These are phyloP conservation scores for Pseudomyrmex sp. DNA, from an alignment of 1,140 invertebrate genomes.

Conservation along the genomic window DNA sequence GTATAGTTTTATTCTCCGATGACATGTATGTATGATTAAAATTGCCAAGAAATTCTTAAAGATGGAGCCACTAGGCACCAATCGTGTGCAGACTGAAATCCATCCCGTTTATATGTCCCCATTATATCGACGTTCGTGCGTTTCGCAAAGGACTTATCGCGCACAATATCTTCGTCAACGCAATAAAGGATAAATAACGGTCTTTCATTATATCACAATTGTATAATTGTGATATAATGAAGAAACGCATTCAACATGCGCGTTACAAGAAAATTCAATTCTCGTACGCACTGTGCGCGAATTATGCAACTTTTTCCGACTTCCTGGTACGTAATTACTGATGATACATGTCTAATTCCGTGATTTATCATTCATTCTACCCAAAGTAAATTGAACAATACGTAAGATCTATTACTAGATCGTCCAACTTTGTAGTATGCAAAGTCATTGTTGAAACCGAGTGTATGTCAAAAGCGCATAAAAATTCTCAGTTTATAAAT, in stretches of 20 bases:
- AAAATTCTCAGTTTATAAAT: too few species aligned
- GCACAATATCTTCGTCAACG: not conserved
- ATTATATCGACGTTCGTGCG: not conserved
- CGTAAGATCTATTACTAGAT: not conserved
- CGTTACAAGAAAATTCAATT: constrained; percentile 25
- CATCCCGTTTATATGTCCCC: not conserved
- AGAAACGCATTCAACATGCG: not conserved
- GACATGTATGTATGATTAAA: not conserved
- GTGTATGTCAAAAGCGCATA: too few species aligned
- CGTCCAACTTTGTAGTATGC: too few species aligned
- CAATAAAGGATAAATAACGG: constrained; percentile 28
- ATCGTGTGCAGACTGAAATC: constrained; percentile 5
- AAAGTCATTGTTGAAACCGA: too few species aligned
- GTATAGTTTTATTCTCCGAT: not conserved
- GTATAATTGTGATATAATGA: not conserved
- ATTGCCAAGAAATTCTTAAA: constrained; percentile 13
- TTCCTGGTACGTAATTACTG: constrained; percentile 8
- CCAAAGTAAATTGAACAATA: constrained; percentile 11
- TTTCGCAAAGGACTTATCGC: not conserved
- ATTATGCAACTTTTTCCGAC: not conserved
- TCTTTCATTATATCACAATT: constrained; percentile 21
- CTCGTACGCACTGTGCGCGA: not conserved
- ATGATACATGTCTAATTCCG: not conserved
- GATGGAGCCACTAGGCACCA: constrained; percentile 13
- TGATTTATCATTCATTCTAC: not conserved